Evolutionary conservation across 2,888 invertebrate species (phyloP), one percentile per base, ranked within the genome.

Genomic region (Crepidodera aurea): DNA sequence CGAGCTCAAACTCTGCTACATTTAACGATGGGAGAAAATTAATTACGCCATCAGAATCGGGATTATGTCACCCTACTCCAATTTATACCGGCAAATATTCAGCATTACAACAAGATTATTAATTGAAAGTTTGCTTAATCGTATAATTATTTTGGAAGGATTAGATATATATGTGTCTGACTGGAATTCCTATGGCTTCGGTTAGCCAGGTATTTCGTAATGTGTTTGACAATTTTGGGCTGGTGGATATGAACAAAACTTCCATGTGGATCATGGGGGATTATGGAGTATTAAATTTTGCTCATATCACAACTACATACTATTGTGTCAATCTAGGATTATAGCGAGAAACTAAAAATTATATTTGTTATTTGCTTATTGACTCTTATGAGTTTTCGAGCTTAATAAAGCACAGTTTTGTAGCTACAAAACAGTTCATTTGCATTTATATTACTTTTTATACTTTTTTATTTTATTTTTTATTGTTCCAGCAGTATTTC

Each of bases 31-130:
- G 64, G 64, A 25, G 69, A 60, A 56, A 67, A 69, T 69, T 67
- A 67, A 69, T 67, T 69, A 69, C 69, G 64, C 66, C 64, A 69
- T 69, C 67, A 66, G 67, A 61, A 69, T 69, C 60, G 61, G 69
- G 69, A 69, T 69, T 67, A 69, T 69, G 61, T 67, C 67, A 59
- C 69, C 63, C 65, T 59, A 39, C 62, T 60, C 60, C 57, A 62
- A 66, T 68, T 66, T 62, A 64, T 63, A 66, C 60, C 58, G 58
- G 51, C 65, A 64, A 62, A 68, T 68, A 68, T 68, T 68, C 65
- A 51, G 60, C 57, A 60, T 67, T 62, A 68, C 64, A 65, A 65
- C 64, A 51, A 55, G 56, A 68, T 68, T 65, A 68, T 62, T 65
- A 65, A 65, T 67, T 63, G 67, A 63, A 67, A 67, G 64, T 65